Base-by-base conservation (phyloP, 2,113 vertebrate species). In the Peucedramus taeniatus region DNA sequence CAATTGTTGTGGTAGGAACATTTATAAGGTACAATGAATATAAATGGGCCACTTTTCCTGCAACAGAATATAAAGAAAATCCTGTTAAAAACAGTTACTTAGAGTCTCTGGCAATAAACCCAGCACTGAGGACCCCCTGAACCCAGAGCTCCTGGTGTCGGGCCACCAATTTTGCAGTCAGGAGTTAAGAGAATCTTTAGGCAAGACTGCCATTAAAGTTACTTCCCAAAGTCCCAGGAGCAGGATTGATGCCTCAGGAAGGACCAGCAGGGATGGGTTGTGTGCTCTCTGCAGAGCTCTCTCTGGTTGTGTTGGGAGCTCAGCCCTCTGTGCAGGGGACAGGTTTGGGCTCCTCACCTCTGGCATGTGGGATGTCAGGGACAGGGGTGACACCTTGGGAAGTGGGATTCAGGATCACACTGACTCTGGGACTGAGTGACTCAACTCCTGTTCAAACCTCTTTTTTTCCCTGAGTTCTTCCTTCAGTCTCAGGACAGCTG, bases 11-110 rank as follows among this genome's bases (percentile, higher is more conserved):
- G 75, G 84, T 54, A 50, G 74, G 74, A 93, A 59, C 78, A 85
- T 94, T 96, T 91, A 83, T 93, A 87, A 91, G 47, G 74, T 54
- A 85, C 78, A 91, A 91, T 96, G 93, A 91, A 95, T 94, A 96
- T 76, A 96, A 96, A 96, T 96, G 82, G 66, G 4, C 35, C 66
- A 24, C 50, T 88, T 93, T 80, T 65, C 50, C 78, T 87, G 44
- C 49, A 78, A 77, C 68, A 35, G 42, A 93, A 33, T 53, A 51
- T 45, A 80, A 93, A 54, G 63, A 76, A 95, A 91, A 79, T 77
- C 35, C 37, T 68, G 59, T 66, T 87, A 57, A 65, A 89, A 89
- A 44, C 33, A 72, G 45, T 77, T 83, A 88, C 85, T 87, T 57
- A 35, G 54, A 69, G 30, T 47, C 54, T 82, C 60, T 74, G 75